Evolutionary conservation across 2,113 vertebrate genomes (phyloP).

Genomic region (Megaceryle maxima): DNA sequence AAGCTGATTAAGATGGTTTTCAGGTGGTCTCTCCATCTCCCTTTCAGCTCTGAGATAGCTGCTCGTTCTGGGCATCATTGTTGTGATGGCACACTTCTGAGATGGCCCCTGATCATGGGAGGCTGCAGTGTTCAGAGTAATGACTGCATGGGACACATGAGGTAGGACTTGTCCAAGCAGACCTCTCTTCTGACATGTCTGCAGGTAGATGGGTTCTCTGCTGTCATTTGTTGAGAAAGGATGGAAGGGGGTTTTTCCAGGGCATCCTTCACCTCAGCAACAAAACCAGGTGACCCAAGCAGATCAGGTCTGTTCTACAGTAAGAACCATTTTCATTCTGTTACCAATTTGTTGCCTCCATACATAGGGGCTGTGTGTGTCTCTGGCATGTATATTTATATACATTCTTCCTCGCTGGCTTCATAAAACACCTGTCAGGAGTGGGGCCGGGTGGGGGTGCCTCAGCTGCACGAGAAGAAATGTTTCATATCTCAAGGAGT

Average conservation of each 20-base stretch:
- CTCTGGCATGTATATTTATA: constrained; percentile 57
- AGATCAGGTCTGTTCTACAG: too few relatives aligned
- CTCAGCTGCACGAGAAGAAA: constrained; percentile 70
- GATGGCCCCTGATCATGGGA: too few relatives aligned
- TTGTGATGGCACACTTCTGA: not conserved
- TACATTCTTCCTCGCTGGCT: constrained; percentile 55
- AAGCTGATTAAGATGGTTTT: not conserved
- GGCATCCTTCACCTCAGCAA: not conserved
- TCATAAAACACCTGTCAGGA: constrained; percentile 69
- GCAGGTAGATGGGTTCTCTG: not conserved
- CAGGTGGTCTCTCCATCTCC: not conserved
- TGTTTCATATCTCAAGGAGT: constrained; percentile 69
- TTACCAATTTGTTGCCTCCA: constrained; percentile 62
- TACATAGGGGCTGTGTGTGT: constrained; percentile 18
- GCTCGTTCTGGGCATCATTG: rapidly evolving
- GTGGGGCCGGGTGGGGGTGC: constrained; percentile 44
- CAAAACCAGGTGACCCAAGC: too few relatives aligned
- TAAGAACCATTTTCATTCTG: too few relatives aligned
- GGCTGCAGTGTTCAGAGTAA: not conserved
- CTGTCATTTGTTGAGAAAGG: not conserved
- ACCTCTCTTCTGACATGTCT: not conserved
- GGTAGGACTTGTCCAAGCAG: not conserved
- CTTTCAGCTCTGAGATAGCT: not conserved
- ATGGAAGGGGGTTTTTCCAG: not conserved
- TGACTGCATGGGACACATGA: rapidly evolving